phyloP scores from a whole-genome alignment of 2,888 invertebrate genomes.

The Eremobia ochroleuca region DNA sequence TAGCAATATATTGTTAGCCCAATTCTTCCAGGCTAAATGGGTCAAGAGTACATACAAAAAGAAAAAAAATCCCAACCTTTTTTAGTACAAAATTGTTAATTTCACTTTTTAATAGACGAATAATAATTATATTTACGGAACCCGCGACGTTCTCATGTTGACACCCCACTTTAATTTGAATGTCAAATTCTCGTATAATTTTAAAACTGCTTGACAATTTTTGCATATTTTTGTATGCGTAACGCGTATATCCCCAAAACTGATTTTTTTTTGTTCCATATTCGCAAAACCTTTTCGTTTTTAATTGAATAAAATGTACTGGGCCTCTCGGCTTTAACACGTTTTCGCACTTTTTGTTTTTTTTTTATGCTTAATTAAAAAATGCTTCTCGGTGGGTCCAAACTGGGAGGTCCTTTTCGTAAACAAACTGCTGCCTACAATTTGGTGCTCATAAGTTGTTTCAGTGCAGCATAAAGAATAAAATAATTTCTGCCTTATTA shows the following conservation, averaged over 20 bases:
- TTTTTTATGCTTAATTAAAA: slow-evolving; percentile 57
- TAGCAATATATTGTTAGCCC: background rate
- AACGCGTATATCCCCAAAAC: slow-evolving; percentile 56
- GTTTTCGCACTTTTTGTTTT: slow-evolving; percentile 49
- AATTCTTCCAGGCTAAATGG: slow-evolving; percentile 18
- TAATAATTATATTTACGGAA: slow-evolving; percentile 79
- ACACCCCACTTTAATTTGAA: slow-evolving; percentile 78
- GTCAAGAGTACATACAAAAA: slow-evolving; percentile 29
- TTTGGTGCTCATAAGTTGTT: slow-evolving; percentile 19
- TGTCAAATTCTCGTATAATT: slow-evolving; percentile 76
- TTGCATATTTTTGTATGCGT: slow-evolving; percentile 77
- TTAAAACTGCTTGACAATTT: slow-evolving; percentile 73
- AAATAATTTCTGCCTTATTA: background rate
- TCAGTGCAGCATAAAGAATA: background rate
- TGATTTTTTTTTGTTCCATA: slow-evolving; percentile 55
- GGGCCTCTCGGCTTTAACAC: slow-evolving; percentile 57
- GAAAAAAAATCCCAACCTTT: slow-evolving; percentile 19
- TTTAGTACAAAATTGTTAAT: slow-evolving; percentile 48
- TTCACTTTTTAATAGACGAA: slow-evolving; percentile 74
- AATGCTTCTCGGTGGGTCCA: slow-evolving; percentile 32
- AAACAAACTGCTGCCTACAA: background rate
- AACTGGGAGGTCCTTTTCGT: slow-evolving; percentile 45
- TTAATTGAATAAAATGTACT: slow-evolving; percentile 68
- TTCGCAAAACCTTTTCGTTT: slow-evolving; percentile 58
- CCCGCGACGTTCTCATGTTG: slow-evolving; percentile 67